These are phyloP conservation scores for Helicolenus hilgendorfi DNA, from an alignment of 2,797 vertebrate species.

Conservation along the genomic window DNA sequence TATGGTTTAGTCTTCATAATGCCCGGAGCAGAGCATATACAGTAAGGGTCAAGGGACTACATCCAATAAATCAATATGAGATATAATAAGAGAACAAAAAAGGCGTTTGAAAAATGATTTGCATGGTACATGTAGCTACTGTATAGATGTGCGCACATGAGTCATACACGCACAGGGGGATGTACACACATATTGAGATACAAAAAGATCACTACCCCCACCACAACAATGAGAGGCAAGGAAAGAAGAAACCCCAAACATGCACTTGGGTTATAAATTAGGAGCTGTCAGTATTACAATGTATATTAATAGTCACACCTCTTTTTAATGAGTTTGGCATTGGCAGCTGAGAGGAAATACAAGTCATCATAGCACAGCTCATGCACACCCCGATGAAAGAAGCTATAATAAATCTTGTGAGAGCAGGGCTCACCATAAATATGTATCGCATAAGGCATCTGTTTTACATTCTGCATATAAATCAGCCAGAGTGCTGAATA, in stretches of 20 bases:
- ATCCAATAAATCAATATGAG: slow-evolving; percentile 86
- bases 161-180: slow-evolving; percentile 16
- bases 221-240: slow-evolving; percentile 90
- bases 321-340: slow-evolving; percentile 99
- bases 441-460: slow-evolving; percentile 99
- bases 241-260: slow-evolving; percentile 89
- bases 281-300: slow-evolving; percentile 99
- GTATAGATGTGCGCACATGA: slow-evolving; percentile 22
- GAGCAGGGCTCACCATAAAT: slow-evolving; percentile 99
- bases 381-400: slow-evolving; percentile 99
- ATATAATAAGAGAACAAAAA: slow-evolving; percentile 72
- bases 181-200: slow-evolving; percentile 42
- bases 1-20: slow-evolving; percentile 60
- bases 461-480: slow-evolving; percentile 99
- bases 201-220: slow-evolving; percentile 77
- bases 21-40: slow-evolving; percentile 59
- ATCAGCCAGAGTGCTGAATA: slow-evolving; percentile 98
- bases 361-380: slow-evolving; percentile 99
- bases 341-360: slow-evolving; percentile 99
- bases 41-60: slow-evolving; percentile 73
- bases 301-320: slow-evolving; percentile 99
- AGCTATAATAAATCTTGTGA: slow-evolving; percentile 99
- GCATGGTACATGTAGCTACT: slow-evolving; percentile 14
- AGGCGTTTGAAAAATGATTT: slow-evolving; percentile 63
- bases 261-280: slow-evolving; percentile 99